Conservation (phyloP, 2,888 invertebrate genomes). For the Phaonia tiefii region DNA sequence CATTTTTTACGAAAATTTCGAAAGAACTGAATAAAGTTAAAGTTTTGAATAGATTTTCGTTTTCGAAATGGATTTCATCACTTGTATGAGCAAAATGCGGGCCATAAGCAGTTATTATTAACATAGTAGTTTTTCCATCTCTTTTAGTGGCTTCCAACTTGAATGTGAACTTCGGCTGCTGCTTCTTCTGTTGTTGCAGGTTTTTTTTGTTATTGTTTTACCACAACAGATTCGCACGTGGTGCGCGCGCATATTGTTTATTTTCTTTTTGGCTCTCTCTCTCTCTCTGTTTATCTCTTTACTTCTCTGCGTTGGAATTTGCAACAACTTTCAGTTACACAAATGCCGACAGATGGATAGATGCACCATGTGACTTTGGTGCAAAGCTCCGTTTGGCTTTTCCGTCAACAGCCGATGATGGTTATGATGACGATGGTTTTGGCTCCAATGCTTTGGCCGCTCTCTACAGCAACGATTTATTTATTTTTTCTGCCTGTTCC, state of each 20-base stretch:
- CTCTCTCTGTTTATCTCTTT: neutral
- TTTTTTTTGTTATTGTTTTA: constrained; percentile 61
- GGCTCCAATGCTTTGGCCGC: too few species aligned
- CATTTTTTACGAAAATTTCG: too few species aligned
- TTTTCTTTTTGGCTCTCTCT: constrained; percentile 13
- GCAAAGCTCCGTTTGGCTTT: constrained; percentile 1
- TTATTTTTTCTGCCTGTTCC: constrained; percentile 32
- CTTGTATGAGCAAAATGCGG: too few species aligned
- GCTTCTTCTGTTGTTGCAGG: constrained; percentile 41
- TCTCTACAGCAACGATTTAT: constrained; percentile 11
- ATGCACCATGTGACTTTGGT: constrained; percentile 25
- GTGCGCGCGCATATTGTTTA: constrained; percentile 79
- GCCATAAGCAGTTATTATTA: too few species aligned
- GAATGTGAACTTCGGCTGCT: constrained; percentile 51
- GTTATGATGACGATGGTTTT: too few species aligned
- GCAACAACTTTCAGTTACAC: too few species aligned
- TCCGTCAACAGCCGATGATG: neutral
- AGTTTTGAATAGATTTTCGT: too few species aligned
- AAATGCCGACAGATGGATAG: neutral
- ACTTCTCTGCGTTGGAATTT: neutral
- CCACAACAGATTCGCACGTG: constrained; percentile 75
- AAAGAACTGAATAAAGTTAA: too few species aligned
- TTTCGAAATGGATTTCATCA: too few species aligned
- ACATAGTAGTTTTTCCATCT: too few species aligned
- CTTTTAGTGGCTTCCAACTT: constrained; percentile 44